Percentiles rank a stretch among this genome's conserved stretches.
These are phyloP conservation scores for Lasioglossum marginatum DNA, from an alignment of 2,888 invertebrate species.

Conservation along the genomic window DNA sequence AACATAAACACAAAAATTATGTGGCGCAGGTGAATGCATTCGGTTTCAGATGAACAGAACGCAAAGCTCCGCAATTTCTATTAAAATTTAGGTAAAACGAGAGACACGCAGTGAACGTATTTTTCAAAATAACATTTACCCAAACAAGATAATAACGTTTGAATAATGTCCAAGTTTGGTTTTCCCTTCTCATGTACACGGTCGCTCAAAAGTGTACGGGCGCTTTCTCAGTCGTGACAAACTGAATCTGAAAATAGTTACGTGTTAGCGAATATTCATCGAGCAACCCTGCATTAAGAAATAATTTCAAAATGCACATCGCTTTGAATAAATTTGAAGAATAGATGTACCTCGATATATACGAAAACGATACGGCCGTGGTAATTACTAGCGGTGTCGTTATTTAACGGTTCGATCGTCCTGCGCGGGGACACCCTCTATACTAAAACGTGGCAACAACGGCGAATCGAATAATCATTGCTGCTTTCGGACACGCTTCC, in stretches of 20 bases:
- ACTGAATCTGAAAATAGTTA: neutral
- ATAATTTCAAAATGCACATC: neutral
- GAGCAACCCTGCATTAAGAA: neutral
- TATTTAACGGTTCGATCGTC: neutral
- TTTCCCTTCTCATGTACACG: neutral
- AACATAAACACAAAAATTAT: neutral
- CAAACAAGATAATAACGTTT: neutral
- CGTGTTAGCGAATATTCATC: neutral
- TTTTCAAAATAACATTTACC: neutral
- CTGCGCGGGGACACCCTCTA: neutral
- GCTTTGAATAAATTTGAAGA: neutral
- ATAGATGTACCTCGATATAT: neutral
- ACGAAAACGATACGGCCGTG: neutral
- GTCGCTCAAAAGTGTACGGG: neutral
- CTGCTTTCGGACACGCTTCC: conserved; percentile 14
- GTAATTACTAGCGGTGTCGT: conserved; percentile 24
- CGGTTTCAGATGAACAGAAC: too few relatives aligned
- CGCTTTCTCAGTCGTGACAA: neutral
- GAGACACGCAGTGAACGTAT: neutral
- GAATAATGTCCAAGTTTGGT: neutral
- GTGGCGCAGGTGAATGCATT: neutral
- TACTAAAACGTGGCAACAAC: conserved; percentile 4
- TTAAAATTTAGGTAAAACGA: too few relatives aligned
- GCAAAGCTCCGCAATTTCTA: too few relatives aligned
- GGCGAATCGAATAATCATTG: conserved; percentile 20